Evolutionary conservation across 2,797 vertebrate species (phyloP), one percentile per base, ranked within the genome.

Genomic region (Loriculus beryllinus): DNA sequence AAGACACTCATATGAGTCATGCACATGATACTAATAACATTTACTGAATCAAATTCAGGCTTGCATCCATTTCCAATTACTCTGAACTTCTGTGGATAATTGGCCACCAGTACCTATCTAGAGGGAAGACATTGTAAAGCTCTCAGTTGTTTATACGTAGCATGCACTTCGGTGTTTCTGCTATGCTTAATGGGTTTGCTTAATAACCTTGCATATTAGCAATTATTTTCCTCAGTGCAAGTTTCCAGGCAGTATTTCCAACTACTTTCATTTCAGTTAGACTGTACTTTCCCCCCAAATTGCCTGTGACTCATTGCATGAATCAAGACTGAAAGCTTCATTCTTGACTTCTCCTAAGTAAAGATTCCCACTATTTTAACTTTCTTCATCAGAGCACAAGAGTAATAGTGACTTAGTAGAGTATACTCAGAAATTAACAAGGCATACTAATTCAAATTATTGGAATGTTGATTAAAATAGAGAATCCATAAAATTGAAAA

Each of bases 331-430:
- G 51, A 88, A 89, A 67, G 31, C 33, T 82, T 88, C 35, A 18
- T 82, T 92, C 42, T 81, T 91, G 70, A 92, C 35, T 80, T 56
- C 62, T 93, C 39, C 39, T 51, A 65, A 71, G 59, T 81, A 90
- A 90, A 63, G 45, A 64, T 85, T 93, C 92, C 79, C 87, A 67
- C 39, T 82, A 42, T 64, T 92, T 84, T 77, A 59, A 52, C 68
- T 82, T 75, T 54, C 59, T 82, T 20, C n/a, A 33, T 89, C 37
- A 80, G 91, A 92, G 49, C 48, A 70, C 12, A 79, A 35, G 19
- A 65, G 26, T 63, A 80, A 74, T 67, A 67, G 57, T 33, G 33
- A 76, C 10, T 86, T 89, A 33, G 7, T 79, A 57, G 35, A 49
- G 26, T 57, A 19, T 74, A 75, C n/a, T 79, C 67, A 76, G 67